Conservation (phyloP, 2,888 invertebrate species). For the Anthophora plumipes region DNA sequence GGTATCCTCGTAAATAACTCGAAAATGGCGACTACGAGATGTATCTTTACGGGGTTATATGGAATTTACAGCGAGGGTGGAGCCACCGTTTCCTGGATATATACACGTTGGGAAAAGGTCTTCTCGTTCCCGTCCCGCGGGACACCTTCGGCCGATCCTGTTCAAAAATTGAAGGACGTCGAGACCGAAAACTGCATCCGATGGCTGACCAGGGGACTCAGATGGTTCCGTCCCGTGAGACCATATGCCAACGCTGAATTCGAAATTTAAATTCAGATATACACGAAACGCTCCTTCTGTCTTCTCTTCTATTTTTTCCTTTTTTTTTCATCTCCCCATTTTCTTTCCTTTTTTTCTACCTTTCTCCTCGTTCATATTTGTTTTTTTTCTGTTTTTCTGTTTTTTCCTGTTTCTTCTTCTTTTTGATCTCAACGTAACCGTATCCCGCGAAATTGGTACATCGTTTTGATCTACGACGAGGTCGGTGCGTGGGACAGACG, state of each 20-base stretch:
- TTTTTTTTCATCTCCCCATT: slow-evolving; percentile 35
- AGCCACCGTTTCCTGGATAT: slow-evolving; percentile 73
- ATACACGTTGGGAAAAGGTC: slow-evolving; percentile 54
- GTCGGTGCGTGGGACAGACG: slow-evolving; percentile 60
- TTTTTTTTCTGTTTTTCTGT: slow-evolving; percentile 28
- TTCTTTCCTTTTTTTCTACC: slow-evolving; percentile 35
- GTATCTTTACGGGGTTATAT: slow-evolving; percentile 80
- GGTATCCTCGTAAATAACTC: slow-evolving; percentile 68
- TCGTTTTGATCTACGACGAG: slow-evolving; percentile 73
- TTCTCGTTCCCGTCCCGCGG: slow-evolving; percentile 62
- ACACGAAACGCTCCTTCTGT: slow-evolving; percentile 64
- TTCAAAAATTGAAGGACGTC: slow-evolving; percentile 83
- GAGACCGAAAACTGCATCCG: slow-evolving; percentile 80
- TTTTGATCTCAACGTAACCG: slow-evolving; percentile 71
- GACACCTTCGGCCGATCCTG: slow-evolving; percentile 73
- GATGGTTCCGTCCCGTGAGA: slow-evolving; percentile 68
- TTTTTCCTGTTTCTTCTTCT: slow-evolving; percentile 44
- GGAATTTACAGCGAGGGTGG: slow-evolving; percentile 78
- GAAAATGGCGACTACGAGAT: slow-evolving; percentile 73
- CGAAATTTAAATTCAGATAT: slow-evolving; percentile 83
- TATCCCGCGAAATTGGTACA: slow-evolving; percentile 74
- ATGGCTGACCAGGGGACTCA: slow-evolving; percentile 81
- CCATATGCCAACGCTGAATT: slow-evolving; percentile 68
- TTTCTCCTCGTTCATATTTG: too few relatives aligned
- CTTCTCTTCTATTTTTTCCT: slow-evolving; percentile 17